phyloP scores from a whole-genome alignment of 2,888 invertebrate species.

The Galerucella calmariensis region DNA sequence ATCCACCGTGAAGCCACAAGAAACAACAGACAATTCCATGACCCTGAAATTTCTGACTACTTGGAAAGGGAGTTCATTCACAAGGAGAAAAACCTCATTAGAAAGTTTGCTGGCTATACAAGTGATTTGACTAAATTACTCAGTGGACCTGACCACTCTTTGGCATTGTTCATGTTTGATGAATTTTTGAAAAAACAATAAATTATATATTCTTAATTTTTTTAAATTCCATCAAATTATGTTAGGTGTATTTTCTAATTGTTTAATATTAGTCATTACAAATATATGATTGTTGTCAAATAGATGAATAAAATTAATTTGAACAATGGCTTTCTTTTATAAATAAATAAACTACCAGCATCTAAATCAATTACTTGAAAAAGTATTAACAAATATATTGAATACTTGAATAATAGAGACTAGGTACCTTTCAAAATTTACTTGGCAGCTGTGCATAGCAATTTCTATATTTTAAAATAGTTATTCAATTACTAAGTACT shows the following conservation, averaged over 20 bases:
- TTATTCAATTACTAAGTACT: no score
- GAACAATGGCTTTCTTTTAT: background rate
- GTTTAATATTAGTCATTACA: background rate
- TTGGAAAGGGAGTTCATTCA: slow-evolving; percentile 82
- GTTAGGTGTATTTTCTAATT: background rate
- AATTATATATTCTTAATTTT: slow-evolving; percentile 8
- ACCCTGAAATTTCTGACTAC: slow-evolving; percentile 79
- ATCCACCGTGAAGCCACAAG: slow-evolving; percentile 75
- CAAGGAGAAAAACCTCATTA: slow-evolving; percentile 74
- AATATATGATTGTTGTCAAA: slow-evolving; percentile 2
- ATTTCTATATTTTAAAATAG: no score
- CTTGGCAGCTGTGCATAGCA: no score
- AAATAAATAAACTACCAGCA: no score
- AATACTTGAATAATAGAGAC: no score
- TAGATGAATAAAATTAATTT: background rate
- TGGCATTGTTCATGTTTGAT: slow-evolving; percentile 81
- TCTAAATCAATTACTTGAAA: no score
- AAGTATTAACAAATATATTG: no score
- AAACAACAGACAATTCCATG: slow-evolving; percentile 69
- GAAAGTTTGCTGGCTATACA: slow-evolving; percentile 79
- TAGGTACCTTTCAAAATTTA: no score
- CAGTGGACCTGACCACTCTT: slow-evolving; percentile 70
- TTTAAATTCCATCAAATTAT: slow-evolving; percentile 4
- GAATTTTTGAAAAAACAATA: slow-evolving; percentile 68
- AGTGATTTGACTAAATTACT: slow-evolving; percentile 78